Base-by-base conservation (phyloP, 1,140 invertebrate genomes). In the Parapsyche elsis region DNA sequence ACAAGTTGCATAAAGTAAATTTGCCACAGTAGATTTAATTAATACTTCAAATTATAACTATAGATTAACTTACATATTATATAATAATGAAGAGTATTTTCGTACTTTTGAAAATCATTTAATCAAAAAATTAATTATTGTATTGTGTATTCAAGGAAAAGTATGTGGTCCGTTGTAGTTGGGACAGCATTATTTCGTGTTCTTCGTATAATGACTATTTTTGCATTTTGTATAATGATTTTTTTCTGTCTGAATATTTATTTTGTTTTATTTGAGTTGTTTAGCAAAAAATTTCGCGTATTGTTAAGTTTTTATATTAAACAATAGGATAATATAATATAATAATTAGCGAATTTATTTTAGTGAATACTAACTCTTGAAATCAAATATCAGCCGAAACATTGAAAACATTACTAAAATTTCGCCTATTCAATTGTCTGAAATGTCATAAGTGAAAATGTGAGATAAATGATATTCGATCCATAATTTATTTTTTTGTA, bases 71-170 rank as follows among this genome's bases (percentile, higher is more conserved):
- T 53, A 53, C 12, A 53, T 53, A 53, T 53, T 53, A 53, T 53
- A 53, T 53, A 53, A 67, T 67, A 67, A 67, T 67, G 24, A n/a
- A 67, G 64, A 67, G 64, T 67, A 67, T 67, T 67, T 67, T 67
- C 64, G 64, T 67, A 67, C 64, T 67, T 61, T 67, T 67, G 64
- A 67, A 12, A 67, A 30, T 67, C 24, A 67, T 26, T 67, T 67
- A 67, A 26, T 67, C 21, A 26, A 67, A 26, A 67, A 61, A 21
- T 19, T 61, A 26, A 67, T 23, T 23, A 67, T 23, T 12, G n/a
- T 26, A 67, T 24, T 67, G 21, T 67, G n/a, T 24, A 12, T 67
- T 67, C 23, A 26, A 26, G 12, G 21, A 26, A 23, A 26, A 26
- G 2, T 23, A 67, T 67, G 21, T 14, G 12, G 49, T 53, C 23